Evolutionary conservation across 1,140 invertebrate genomes (phyloP), one percentile per base, ranked within the genome.

Genomic region (Drosophila tsacasi): DNA sequence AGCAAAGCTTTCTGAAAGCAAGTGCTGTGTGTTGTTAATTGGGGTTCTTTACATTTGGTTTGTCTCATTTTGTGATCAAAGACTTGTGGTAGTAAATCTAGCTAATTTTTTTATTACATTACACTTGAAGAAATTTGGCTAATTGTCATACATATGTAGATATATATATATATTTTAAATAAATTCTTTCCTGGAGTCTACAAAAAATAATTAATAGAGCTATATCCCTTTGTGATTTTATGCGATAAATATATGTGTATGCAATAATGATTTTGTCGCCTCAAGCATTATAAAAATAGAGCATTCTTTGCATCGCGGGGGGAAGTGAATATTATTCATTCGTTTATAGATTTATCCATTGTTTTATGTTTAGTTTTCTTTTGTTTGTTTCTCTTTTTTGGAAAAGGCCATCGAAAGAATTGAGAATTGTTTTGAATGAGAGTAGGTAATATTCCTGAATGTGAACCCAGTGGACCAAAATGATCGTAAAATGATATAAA

Each of bases 121-220:
- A 86, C 76, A 80, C 58, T 77, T 80, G 83, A 83, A 83, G 84
- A 86, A 86, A 86, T 89, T 86, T 89, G 65, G 72, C 84, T 86
- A 86, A 68, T 73, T 85, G 60, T 62, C 65, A 61, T 81, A 63
- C 47, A 75, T 61, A n/a, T n/a, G n/a, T n/a, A 61, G 19, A 27
- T 67, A 63, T 17, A 42, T 50, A 59, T 46, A 58, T 47, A 60
- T 54, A 35, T 65, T 68, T 84, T 80, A 66, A 80, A 84, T 84
- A 83, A 83, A 83, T 84, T 84, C 81, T 71, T 50, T 75, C 46
- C 57, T n/a, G 50, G 40, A 62, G 57, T 32, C 77, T 74, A 81
- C 69, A 67, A 76, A 81, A 81, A 81, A 81, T 81, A 68, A 27
- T 44, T 65, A 49, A 50, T 50, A 50, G 55, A 30, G 57, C 21